Conservation (phyloP, 2,797 vertebrate genomes). For the Falco columbarius region DNA sequence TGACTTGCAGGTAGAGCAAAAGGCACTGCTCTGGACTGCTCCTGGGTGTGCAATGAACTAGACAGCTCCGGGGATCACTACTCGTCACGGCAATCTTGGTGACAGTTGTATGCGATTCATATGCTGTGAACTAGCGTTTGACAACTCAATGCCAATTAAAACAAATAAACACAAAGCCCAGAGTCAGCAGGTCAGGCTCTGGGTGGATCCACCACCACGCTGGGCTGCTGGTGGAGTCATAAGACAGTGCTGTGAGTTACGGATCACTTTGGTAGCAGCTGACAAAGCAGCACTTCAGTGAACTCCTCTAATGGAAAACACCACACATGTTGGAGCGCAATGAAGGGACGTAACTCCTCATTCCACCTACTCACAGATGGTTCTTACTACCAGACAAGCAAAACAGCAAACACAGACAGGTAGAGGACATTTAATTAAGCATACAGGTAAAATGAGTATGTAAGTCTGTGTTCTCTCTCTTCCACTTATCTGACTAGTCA, state of each 20-base stretch:
- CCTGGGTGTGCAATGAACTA: neutral
- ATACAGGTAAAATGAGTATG: neutral
- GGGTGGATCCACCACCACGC: neutral
- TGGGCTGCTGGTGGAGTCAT: neutral
- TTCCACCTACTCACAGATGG: neutral
- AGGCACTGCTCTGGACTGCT: neutral
- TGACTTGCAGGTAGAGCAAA: neutral
- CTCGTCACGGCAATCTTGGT: fast-evolving
- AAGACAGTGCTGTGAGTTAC: fast-evolving
- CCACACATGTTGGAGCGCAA: fast-evolving
- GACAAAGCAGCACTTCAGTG: neutral
- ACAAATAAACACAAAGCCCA: neutral
- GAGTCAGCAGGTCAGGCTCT: neutral
- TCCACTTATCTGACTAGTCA: neutral
- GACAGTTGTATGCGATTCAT: neutral
- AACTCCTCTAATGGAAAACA: neutral
- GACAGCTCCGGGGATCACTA: neutral
- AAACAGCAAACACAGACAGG: neutral
- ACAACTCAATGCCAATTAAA: neutral
- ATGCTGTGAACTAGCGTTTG: neutral
- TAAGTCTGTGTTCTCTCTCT: neutral
- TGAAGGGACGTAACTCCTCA: neutral
- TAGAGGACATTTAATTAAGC: neutral
- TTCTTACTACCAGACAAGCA: neutral
- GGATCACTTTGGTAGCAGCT: neutral